phyloP scores from a whole-genome alignment of 2,113 vertebrate species.

The Fulica atra region DNA sequence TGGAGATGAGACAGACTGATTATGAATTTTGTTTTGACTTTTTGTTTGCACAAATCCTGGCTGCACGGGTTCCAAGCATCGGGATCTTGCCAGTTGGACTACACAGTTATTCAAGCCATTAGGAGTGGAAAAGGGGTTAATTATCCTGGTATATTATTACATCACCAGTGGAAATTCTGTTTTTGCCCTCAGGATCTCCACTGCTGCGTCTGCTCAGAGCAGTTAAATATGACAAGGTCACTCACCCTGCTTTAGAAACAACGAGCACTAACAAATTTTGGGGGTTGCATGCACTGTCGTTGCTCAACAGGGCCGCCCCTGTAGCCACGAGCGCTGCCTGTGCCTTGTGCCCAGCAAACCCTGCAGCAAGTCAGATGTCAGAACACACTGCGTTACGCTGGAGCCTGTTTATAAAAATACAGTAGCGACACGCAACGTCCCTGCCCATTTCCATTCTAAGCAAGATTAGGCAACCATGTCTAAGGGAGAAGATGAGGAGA shows the following conservation, averaged over 20 bases:
- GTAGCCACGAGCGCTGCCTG: conserved; percentile 22
- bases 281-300: conserved; percentile 53
- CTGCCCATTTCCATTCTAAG: neutral
- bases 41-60: conserved; percentile 73
- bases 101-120: conserved; percentile 11
- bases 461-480: neutral
- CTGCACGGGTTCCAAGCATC: conserved; percentile 43
- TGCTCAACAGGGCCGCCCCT: conserved; percentile 39
- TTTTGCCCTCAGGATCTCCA: conserved; percentile 63
- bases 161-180: conserved; percentile 69
- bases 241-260: conserved; percentile 65
- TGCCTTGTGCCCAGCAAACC: conserved; percentile 2
- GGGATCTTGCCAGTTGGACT: conserved; percentile 21
- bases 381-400: neutral
- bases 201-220: conserved; percentile 50
- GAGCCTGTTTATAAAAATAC: neutral
- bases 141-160: conserved; percentile 68
- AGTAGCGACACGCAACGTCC: neutral
- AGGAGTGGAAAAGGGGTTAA: conserved; percentile 57
- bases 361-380: neutral
- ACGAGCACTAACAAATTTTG: conserved; percentile 58
- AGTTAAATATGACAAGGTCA: conserved; percentile 69
- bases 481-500: neutral
- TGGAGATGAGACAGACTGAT: conserved; percentile 46
- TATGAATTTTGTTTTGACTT: conserved; percentile 68